Evolutionary conservation across 2,888 invertebrate species (phyloP), one percentile per base, ranked within the genome.

Genomic region (Oxystoma pomonae): DNA sequence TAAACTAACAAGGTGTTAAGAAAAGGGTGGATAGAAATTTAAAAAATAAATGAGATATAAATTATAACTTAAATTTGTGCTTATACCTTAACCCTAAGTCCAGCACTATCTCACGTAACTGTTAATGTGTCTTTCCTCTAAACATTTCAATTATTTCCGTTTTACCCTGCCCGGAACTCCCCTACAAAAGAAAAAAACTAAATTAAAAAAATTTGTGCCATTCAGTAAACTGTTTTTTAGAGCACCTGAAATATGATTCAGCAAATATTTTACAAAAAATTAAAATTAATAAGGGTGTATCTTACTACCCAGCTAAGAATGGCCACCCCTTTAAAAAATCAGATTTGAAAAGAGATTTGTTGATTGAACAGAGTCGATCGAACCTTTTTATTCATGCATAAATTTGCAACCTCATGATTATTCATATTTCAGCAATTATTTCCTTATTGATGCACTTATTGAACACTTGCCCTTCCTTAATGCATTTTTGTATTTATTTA

Each of bases 401-500:
- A 69, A 70, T 67, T 66, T 69, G 69, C 71, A 71, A 71, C 3
- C 69, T 71, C 71, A 71, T 71, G 71, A 71, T 68, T 71, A 71
- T 71, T 71, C 71, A 71, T 71, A 71, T 66, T 66, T 66, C 35
- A 66, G 62, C 62, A 64, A 64, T 61, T 66, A 60, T 55, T 56
- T 19, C 20, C 64, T 35, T 52, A 64, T 64, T 64, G 57, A 64
- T 56, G 51, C 22, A n/a, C 17, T 16, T 1, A 17, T 19, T 55
- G 55, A 60, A 55, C 57, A 57, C 57, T 61, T 49, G 19, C 57
- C 51, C 57, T 60, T 16, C 55, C 57, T 16, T 53, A 60, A 64
- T 57, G 57, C 57, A 60, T 63, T 35, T n/a, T 16, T 60, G 17
- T 16, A 21, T 55, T 21, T 16, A 19, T 57, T 57, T 57, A 5